phyloP scores from a whole-genome alignment of 2,888 invertebrate genomes.

The Lasioglossum morio region DNA sequence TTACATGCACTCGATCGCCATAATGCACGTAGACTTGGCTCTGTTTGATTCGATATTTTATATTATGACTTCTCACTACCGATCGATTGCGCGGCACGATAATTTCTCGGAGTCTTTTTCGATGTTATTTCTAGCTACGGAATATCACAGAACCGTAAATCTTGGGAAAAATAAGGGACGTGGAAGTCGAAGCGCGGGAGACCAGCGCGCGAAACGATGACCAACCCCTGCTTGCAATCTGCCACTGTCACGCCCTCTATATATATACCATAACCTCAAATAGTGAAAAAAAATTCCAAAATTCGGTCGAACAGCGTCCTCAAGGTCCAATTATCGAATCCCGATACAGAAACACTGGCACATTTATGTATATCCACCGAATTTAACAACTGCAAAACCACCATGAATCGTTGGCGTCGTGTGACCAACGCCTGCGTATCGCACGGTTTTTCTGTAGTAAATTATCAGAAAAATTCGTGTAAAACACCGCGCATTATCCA shows the following conservation, averaged over 20 bases:
- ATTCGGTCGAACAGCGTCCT: slow-evolving; percentile 34
- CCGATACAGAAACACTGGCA: slow-evolving; percentile 9
- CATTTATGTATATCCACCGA: slow-evolving; percentile 7
- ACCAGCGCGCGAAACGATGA: slow-evolving; percentile 82
- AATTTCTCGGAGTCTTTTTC: slow-evolving; percentile 44
- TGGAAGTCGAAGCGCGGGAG: slow-evolving; percentile 81
- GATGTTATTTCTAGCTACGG: neutral
- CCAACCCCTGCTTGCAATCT: slow-evolving; percentile 80
- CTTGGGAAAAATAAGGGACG: slow-evolving; percentile 62
- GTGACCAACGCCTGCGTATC: slow-evolving; percentile 38
- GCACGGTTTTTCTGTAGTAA: slow-evolving; percentile 44
- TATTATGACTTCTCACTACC: slow-evolving; percentile 39
- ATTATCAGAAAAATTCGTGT: slow-evolving; percentile 15
- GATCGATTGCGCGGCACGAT: neutral
- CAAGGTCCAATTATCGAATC: slow-evolving; percentile 13
- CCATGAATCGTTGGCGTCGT: slow-evolving; percentile 50
- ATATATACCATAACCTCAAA: slow-evolving; percentile 81
- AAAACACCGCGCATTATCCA: neutral
- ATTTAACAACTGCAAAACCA: slow-evolving; percentile 10
- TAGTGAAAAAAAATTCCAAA: slow-evolving; percentile 49
- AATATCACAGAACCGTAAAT: slow-evolving; percentile 41
- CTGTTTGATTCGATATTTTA: slow-evolving; percentile 61
- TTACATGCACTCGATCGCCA: slow-evolving; percentile 79
- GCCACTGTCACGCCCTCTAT: slow-evolving; percentile 82
- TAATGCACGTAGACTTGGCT: slow-evolving; percentile 75